Percentiles rank a stretch among this genome's conserved stretches.
Evolutionary conservation across 2,888 invertebrate genomes (phyloP).

Genomic region (Thera britannica): DNA sequence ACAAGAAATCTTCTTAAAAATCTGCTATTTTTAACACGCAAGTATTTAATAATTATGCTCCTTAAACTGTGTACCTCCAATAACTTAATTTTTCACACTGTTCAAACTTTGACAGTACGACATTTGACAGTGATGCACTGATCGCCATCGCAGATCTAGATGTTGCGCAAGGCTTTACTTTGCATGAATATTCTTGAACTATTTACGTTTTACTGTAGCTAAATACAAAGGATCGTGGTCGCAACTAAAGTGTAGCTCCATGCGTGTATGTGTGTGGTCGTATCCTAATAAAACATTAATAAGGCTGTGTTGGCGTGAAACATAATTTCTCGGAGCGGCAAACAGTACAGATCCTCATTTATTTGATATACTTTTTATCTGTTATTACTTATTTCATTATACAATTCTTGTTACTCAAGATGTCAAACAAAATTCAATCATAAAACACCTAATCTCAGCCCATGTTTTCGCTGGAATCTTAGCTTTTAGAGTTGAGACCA

Average conservation of each 20-base stretch:
- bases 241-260: not conserved
- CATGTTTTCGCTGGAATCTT: not conserved
- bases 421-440: not conserved
- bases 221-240: too few relatives aligned
- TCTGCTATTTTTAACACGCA: too few relatives aligned
- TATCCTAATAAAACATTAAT: slow-evolving; percentile 40
- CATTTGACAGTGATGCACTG: too few relatives aligned
- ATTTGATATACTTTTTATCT: slow-evolving; percentile 19
- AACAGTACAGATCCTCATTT: slow-evolving; percentile 23
- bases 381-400: slow-evolving; percentile 4
- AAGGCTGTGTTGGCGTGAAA: slow-evolving; percentile 29
- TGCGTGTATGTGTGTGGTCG: not conserved
- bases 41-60: too few relatives aligned
- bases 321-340: slow-evolving; percentile 27
- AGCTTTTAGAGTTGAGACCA: not conserved
- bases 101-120: too few relatives aligned
- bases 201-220: too few relatives aligned
- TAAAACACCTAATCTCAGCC: not conserved
- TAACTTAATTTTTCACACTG: too few relatives aligned
- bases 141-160: too few relatives aligned
- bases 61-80: too few relatives aligned
- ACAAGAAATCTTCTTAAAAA: too few relatives aligned
- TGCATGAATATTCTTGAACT: too few relatives aligned
- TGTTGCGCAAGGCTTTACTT: too few relatives aligned
- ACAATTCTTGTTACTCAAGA: not conserved